Evolutionary conservation across 2,888 invertebrate genomes (phyloP).

Genomic region (Camponotus fellah): DNA sequence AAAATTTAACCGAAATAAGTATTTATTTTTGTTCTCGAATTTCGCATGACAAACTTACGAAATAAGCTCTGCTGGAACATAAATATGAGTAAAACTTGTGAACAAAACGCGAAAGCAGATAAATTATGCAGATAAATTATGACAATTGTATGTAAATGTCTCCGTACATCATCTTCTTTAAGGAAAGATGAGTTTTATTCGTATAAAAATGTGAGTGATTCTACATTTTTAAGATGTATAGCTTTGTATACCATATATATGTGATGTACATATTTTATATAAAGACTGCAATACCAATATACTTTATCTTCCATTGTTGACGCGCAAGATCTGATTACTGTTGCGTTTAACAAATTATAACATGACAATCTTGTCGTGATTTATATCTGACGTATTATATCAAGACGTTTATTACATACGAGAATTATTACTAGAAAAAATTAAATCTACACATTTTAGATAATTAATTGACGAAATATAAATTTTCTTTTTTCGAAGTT

Average conservation of each 20-base stretch:
- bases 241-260: too few relatives aligned
- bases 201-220: neutral
- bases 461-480: neutral
- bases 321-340: neutral
- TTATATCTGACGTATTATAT: neutral
- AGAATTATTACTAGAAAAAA: neutral
- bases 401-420: neutral
- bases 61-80: conserved; percentile 15
- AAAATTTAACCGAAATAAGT: neutral
- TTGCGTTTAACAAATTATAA: neutral
- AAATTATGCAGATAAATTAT: conserved; percentile 33
- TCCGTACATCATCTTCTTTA: conserved; percentile 2
- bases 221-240: conserved; percentile 2
- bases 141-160: neutral
- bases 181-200: neutral
- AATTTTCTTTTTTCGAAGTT: neutral
- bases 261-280: neutral
- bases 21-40: neutral
- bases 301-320: neutral
- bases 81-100: conserved; percentile 43
- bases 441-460: neutral
- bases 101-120: conserved; percentile 33
- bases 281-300: neutral
- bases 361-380: neutral
- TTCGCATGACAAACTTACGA: conserved; percentile 11